Evolutionary conservation across 2,888 invertebrate species (phyloP).

Genomic region (Diarsia rubi): DNA sequence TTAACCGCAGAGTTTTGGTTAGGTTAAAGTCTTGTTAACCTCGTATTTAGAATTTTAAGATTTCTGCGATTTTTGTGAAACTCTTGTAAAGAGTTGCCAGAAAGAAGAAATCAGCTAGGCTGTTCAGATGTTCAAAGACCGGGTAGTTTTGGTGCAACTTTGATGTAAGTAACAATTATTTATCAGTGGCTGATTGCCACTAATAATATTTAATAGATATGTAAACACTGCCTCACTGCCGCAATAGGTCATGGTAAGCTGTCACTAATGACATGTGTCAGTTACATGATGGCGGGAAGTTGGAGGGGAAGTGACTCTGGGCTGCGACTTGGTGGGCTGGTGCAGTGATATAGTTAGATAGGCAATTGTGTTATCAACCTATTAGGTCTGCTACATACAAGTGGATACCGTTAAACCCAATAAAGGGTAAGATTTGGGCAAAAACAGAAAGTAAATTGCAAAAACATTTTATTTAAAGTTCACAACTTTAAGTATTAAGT

Average conservation of each 20-base stretch:
- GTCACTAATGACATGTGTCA: no score
- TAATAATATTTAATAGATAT: no score
- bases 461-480: conserved; percentile 49
- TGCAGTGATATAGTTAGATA: no score
- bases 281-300: no score
- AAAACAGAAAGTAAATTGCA: conserved; percentile 31
- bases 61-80: background rate
- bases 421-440: background rate
- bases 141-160: background rate
- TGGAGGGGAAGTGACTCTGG: no score
- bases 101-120: background rate
- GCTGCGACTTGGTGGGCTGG: no score
- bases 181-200: background rate
- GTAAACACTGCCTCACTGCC: no score
- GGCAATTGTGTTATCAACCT: no score
- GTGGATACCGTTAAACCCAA: background rate
- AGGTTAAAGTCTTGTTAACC: background rate
- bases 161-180: background rate
- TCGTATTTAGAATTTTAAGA: background rate
- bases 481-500: conserved; percentile 28
- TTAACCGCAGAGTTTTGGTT: background rate
- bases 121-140: background rate
- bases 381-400: no score
- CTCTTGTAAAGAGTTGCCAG: background rate
- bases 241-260: no score